phyloP scores from a whole-genome alignment of 2,113 vertebrate species.

The Miniopterus natalensis region DNA sequence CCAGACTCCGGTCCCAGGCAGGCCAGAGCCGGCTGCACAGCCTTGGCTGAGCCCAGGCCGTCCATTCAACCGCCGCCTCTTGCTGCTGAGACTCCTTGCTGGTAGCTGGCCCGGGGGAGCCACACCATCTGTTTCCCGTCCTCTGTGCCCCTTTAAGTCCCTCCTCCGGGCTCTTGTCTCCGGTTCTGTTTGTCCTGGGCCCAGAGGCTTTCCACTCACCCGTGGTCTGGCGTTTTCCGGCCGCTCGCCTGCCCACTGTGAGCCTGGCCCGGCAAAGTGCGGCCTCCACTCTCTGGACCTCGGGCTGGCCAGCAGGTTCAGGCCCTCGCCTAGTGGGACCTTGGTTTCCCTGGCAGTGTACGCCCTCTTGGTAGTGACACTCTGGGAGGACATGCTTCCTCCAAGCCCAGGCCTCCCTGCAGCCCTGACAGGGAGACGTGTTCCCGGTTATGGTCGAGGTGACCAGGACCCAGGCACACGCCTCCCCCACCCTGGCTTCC shows the following conservation, averaged over 20 bases:
- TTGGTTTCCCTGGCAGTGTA: neutral
- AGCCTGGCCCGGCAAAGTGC: accelerated
- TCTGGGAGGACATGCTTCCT: neutral
- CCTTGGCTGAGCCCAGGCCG: neutral
- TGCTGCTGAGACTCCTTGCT: neutral
- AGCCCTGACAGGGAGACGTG: neutral
- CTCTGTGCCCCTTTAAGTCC: neutral
- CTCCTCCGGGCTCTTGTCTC: neutral
- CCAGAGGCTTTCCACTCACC: no score
- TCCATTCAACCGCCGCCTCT: accelerated
- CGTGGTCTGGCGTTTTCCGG: accelerated
- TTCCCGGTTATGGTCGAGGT: no score
- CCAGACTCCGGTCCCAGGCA: accelerated
- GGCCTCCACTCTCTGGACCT: neutral
- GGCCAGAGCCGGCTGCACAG: accelerated
- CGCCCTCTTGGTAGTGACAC: neutral
- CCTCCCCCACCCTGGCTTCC: neutral
- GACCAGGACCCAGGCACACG: accelerated
- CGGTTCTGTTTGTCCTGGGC: neutral
- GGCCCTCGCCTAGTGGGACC: accelerated
- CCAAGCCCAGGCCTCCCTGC: neutral
- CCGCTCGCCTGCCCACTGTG: accelerated
- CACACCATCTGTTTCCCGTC: accelerated
- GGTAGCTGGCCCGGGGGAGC: accelerated
- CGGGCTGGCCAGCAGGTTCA: neutral